Base-by-base conservation (phyloP, 2,113 vertebrate species). In the Helogale parvula region DNA sequence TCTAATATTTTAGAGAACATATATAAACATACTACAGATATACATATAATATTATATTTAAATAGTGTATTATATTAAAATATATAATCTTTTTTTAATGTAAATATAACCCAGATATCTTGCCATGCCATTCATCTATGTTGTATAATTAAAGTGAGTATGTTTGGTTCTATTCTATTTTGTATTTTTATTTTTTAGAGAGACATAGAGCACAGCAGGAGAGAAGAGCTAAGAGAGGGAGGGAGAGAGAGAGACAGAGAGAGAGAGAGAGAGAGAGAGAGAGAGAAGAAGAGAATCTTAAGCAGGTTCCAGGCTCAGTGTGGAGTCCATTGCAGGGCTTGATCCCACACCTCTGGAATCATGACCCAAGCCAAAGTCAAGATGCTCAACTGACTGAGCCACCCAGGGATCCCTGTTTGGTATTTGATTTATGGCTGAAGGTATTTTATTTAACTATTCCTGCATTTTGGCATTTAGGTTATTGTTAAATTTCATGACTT, bases 361-460 rank as follows among this genome's bases (percentile, higher is more conserved):
- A 23, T 9, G 57, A 60, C 57, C 57, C 23, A 21, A 60, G 57
- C 57, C 57, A 60, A 60, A 60, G 21, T 60, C 57, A 23, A 60
- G 57, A 23, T 9, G 21, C 21, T 60, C 57, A 60, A 23, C 57
- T 7, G 57, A 57, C 57, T 60, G 57, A 60, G 57, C 57, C 21
- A 60, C 57, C 57, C 57, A 60, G 57, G 57, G 57, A 60, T 8
- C 21, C 57, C 57, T 23, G 21, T 60, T 60, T 60, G 57, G 19
- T 68, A 91, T 96, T 96, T 94, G 1, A 66, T 88, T 95, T 80
- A 80, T 76, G 85, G 38, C 3, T 72, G 52, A 72, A 31, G 72
- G 12, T 66, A 87, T 80, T 96, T 74, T 69, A 96, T 25, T 81
- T 60, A 74, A 71, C 31, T 31, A 66, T 12, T 25, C 21, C 5